These are phyloP conservation scores for Anser cygnoides DNA, from an alignment of 2,113 vertebrate species.

Conservation along the genomic window DNA sequence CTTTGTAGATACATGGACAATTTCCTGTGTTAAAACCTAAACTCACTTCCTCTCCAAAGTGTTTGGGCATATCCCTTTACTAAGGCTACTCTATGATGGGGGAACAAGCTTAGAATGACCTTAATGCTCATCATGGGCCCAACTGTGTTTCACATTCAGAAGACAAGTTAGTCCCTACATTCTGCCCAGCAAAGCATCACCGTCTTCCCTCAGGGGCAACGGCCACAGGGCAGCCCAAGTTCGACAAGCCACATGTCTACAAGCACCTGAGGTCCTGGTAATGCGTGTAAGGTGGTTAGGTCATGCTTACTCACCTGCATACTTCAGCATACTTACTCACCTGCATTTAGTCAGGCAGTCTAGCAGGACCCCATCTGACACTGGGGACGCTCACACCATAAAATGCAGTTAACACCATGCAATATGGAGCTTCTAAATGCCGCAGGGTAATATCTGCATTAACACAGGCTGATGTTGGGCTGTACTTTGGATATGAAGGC, in stretches of 20 bases:
- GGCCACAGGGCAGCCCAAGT: neutral
- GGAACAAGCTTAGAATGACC: neutral
- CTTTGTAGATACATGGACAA: neutral
- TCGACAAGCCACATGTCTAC: neutral
- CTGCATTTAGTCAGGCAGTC: neutral
- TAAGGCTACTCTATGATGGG: neutral
- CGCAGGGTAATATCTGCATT: neutral
- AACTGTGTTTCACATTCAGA: neutral
- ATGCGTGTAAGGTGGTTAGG: accelerated
- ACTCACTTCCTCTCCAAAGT: neutral
- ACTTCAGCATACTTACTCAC: accelerated
- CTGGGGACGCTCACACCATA: neutral
- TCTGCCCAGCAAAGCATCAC: neutral
- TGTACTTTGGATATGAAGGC: neutral
- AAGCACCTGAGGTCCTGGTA: neutral
- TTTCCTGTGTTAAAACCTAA: neutral
- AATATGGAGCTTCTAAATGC: neutral
- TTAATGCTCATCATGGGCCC: neutral
- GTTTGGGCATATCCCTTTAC: neutral
- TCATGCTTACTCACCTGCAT: neutral
- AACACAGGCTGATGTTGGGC: neutral
- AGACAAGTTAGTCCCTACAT: neutral
- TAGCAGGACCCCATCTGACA: neutral
- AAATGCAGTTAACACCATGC: neutral
- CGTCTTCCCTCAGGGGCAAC: neutral